Percentiles rank a stretch among this genome's conserved stretches.
Evolutionary conservation across 2,113 vertebrate genomes (phyloP).

Genomic region (Hemiscyllium ocellatum): DNA sequence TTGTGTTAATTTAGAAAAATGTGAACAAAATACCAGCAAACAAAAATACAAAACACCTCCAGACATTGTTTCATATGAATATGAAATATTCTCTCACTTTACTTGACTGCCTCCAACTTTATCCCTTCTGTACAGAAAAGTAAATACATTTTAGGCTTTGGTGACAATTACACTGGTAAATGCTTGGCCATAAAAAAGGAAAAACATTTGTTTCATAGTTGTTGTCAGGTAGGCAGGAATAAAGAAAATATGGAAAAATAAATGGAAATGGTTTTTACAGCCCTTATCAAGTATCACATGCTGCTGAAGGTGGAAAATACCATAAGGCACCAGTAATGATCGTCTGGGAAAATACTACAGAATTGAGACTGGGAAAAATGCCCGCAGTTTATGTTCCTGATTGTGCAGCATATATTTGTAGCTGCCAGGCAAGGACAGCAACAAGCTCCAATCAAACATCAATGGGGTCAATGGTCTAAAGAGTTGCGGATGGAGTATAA

Average conservation of each 20-base stretch:
- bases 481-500: no score
- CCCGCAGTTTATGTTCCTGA: background rate
- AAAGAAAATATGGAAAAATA: background rate
- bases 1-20: no score
- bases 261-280: no score
- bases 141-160: background rate
- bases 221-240: background rate
- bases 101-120: background rate
- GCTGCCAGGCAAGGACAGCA: background rate
- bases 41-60: no score
- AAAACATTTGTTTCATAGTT: background rate
- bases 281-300: no score
- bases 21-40: no score
- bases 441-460: background rate
- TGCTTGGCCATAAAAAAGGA: background rate
- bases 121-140: background rate
- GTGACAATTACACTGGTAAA: background rate
- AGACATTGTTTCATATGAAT: background rate
- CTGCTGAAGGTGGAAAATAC: no score
- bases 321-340: no score
- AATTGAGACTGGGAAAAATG: background rate
- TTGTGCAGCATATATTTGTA: background rate
- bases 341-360: no score
- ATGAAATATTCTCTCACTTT: background rate
- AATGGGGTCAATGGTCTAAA: no score